Conservation (phyloP, 1,140 invertebrate species). For the Potamilus streckersoni region DNA sequence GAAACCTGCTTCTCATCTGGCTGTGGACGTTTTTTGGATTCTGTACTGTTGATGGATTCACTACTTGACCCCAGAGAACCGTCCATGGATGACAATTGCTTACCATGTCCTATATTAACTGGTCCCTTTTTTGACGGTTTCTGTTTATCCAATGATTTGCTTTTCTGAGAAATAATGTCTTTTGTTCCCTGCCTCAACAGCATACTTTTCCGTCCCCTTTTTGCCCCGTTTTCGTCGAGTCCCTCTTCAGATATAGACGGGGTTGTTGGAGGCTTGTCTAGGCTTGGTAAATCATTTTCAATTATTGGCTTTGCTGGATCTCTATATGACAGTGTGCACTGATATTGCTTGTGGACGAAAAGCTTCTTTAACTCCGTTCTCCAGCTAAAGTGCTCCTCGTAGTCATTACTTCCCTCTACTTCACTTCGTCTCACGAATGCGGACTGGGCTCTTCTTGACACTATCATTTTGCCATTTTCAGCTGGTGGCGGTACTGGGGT, state of each 20-base stretch:
- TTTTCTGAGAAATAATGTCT: conserved; percentile 1
- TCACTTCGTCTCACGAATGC: conserved; percentile 18
- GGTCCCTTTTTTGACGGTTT: too few species aligned
- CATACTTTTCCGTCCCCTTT: conserved; percentile 2
- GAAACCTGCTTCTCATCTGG: conserved; percentile 1
- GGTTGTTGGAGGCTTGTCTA: conserved; percentile 20
- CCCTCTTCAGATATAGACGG: conserved; percentile 22
- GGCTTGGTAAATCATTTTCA: conserved; percentile 6
- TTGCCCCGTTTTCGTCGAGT: conserved; percentile 6
- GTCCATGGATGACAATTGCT: conserved; percentile 12
- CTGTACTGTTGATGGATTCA: conserved; percentile 26
- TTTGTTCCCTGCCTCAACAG: conserved; percentile 11
- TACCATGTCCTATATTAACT: conserved; percentile 22
- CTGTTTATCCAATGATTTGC: too few species aligned
- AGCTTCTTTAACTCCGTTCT: conserved; percentile 20
- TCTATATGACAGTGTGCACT: conserved; percentile 21
- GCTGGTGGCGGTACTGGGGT: background rate
- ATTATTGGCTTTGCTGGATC: background rate
- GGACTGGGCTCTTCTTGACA: conserved; percentile 11
- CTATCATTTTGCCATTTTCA: background rate
- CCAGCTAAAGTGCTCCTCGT: conserved; percentile 5
- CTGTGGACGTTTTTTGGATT: conserved; percentile 21
- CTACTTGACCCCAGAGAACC: conserved; percentile 21
- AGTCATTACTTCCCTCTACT: conserved; percentile 2
- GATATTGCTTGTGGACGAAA: conserved; percentile 18